Evolutionary conservation across 2,113 vertebrate species (phyloP).

Genomic region (Alaudala cheleensis): DNA sequence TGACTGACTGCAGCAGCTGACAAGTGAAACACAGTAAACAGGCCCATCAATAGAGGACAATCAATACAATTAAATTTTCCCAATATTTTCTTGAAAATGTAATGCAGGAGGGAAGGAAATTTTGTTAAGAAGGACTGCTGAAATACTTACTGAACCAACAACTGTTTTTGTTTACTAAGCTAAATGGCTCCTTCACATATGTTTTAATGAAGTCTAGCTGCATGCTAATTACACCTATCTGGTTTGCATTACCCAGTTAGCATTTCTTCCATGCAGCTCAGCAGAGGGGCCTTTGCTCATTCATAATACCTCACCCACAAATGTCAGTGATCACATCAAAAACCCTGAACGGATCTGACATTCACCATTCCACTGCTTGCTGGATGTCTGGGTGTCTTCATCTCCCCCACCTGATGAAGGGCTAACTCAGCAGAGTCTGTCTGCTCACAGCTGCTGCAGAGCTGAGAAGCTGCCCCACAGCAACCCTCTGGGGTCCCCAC

Average conservation of each 20-base stretch:
- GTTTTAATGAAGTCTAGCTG: neutral
- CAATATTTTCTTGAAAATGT: neutral
- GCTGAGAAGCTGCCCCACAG: conserved; percentile 7
- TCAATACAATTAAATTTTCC: neutral
- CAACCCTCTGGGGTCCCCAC: neutral
- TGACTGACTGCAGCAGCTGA: neutral
- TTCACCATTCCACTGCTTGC: neutral
- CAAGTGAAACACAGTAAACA: neutral
- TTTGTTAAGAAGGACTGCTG: neutral
- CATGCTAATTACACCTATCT: neutral
- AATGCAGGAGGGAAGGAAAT: neutral
- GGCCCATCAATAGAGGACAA: neutral
- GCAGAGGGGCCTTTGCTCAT: neutral
- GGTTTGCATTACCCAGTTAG: neutral
- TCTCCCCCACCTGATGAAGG: neutral
- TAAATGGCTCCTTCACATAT: neutral
- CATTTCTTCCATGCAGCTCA: neutral
- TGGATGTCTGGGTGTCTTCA: neutral
- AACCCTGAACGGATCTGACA: neutral
- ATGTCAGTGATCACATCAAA: neutral
- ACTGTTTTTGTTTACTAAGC: neutral
- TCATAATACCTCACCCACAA: neutral
- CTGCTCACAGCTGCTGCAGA: neutral
- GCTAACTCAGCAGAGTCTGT: neutral
- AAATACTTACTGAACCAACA: neutral